A percentile compares a stretch with the other conserved stretches of the same genome.
Conservation (phyloP, 2,797 vertebrate genomes). For the Chanos chanos region DNA sequence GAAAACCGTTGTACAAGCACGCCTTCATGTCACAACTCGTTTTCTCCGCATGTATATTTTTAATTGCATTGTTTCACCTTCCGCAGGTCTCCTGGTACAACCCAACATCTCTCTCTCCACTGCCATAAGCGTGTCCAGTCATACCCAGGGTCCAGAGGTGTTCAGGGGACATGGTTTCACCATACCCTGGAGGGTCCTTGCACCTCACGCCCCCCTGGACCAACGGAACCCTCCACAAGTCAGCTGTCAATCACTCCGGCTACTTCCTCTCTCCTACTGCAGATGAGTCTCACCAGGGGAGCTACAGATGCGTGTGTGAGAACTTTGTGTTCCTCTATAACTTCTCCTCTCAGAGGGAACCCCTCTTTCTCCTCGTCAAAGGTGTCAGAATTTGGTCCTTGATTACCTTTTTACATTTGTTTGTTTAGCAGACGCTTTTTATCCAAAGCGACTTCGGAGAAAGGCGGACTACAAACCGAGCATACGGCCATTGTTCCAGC, state of each 20-base stretch:
- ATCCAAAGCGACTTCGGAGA: no score
- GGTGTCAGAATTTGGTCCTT: no score
- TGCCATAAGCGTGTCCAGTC: neutral
- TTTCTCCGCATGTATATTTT: neutral
- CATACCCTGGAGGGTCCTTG: constrained; percentile 41
- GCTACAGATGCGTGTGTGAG: constrained; percentile 44
- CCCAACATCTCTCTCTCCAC: constrained; percentile 3
- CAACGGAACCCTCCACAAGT: constrained; percentile 9
- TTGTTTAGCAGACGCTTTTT: no score
- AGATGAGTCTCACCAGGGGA: constrained; percentile 22
- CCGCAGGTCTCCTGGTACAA: neutral
- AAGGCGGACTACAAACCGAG: no score
- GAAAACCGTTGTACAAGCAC: neutral
- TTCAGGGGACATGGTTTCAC: constrained; percentile 18
- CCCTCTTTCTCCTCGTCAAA: constrained; percentile 13
- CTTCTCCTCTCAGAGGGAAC: constrained; percentile 31
- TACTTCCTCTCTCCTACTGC: constrained; percentile 26
- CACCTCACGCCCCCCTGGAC: constrained; percentile 6
- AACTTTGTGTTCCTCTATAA: constrained; percentile 21
- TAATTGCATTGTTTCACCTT: neutral
- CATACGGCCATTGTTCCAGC: no score
- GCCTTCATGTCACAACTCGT: neutral
- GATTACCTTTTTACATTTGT: no score
- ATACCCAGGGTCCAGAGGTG: neutral
- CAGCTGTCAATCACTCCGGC: constrained; percentile 38